Conservation (phyloP, 2,797 vertebrate species). For the Galagoides demidoff region DNA sequence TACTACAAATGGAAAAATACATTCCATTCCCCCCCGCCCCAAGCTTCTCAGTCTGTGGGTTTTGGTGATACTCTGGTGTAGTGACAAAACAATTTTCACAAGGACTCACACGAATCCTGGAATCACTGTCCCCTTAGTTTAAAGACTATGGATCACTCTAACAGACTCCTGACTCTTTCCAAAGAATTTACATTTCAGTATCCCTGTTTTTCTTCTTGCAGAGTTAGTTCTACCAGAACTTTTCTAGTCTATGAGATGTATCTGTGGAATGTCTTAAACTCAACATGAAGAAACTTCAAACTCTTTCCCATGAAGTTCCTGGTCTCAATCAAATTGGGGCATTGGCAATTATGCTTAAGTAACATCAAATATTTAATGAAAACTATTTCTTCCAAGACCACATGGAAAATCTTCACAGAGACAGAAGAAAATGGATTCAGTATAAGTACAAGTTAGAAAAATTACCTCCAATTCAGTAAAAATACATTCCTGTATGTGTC, state of each 20-base stretch:
- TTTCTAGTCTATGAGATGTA: background rate
- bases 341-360: background rate
- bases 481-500: background rate
- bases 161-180: background rate
- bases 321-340: background rate
- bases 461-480: background rate
- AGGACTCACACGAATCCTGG: accelerated
- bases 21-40: background rate
- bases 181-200: background rate
- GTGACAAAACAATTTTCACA: background rate
- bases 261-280: background rate
- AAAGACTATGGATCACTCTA: background rate
- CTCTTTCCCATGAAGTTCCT: background rate
- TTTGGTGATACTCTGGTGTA: background rate
- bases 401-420: background rate
- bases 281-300: background rate
- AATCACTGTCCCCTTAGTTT: background rate
- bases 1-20: background rate
- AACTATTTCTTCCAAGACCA: background rate
- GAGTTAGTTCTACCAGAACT: background rate
- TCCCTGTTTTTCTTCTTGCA: background rate
- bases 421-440: background rate
- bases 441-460: background rate
- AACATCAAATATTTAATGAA: background rate
- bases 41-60: background rate